These are phyloP conservation scores for Psettodes erumei DNA, from an alignment of 2,113 vertebrate species.

Conservation along the genomic window DNA sequence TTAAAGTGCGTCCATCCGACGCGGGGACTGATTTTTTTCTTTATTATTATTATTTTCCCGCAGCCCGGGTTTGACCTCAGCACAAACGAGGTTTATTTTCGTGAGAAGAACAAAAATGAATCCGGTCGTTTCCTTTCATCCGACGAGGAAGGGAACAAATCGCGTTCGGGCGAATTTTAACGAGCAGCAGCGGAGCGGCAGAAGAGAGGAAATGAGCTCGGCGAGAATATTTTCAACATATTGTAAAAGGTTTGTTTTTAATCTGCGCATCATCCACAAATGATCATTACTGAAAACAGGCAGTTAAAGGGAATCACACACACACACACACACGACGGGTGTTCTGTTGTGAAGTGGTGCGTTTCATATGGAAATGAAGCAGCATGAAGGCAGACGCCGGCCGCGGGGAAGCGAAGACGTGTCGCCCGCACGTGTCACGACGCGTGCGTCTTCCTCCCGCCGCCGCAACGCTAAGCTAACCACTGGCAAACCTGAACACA, in stretches of 20 bases:
- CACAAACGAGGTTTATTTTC: neutral
- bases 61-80: neutral
- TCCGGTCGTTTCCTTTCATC: neutral
- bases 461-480: too few relatives aligned
- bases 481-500: too few relatives aligned
- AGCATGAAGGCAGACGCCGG: neutral
- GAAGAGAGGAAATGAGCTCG: too few relatives aligned
- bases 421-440: slow-evolving; percentile 1
- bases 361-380: neutral
- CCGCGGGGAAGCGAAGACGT: slow-evolving; percentile 6
- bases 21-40: too few relatives aligned
- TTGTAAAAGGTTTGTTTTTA: neutral
- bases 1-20: neutral
- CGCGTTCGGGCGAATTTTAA: too few relatives aligned
- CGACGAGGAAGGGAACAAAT: neutral
- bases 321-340: neutral
- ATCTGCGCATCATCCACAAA: neutral
- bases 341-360: neutral
- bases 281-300: neutral
- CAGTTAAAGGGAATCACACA: neutral
- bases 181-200: neutral
- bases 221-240: neutral
- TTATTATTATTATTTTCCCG: too few relatives aligned
- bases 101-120: neutral
- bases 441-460: slow-evolving; percentile 7